Evolutionary conservation across 2,888 invertebrate species (phyloP).

Genomic region (Venustoraphidia nigricollis): DNA sequence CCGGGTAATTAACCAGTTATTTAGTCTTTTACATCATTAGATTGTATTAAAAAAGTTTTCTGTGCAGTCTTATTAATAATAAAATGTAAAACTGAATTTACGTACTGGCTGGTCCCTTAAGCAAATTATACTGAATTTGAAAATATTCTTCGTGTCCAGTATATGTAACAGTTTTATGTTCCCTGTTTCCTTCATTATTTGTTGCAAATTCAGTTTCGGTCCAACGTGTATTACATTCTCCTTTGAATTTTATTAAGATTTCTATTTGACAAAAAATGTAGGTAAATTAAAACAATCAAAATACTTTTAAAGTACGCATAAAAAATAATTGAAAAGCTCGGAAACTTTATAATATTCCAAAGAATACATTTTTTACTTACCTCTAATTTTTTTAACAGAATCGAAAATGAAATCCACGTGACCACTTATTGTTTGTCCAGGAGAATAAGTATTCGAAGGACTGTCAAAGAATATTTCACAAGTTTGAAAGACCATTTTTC

Average conservation of each 20-base stretch:
- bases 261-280: slow-evolving; percentile 32
- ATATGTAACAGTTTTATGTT: slow-evolving; percentile 40
- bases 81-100: neutral
- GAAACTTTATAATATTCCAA: too few species aligned
- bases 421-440: slow-evolving; percentile 38
- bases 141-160: slow-evolving; percentile 67
- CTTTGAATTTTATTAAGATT: slow-evolving; percentile 53
- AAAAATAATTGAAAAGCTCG: too few species aligned
- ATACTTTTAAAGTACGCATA: too few species aligned
- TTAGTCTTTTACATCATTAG: too few species aligned
- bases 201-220: slow-evolving; percentile 42
- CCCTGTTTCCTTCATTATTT: slow-evolving; percentile 46
- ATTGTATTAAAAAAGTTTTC: neutral
- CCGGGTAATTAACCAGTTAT: too few species aligned
- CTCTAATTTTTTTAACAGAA: slow-evolving; percentile 48
- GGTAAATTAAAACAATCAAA: too few species aligned
- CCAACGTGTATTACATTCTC: slow-evolving; percentile 62
- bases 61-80: neutral
- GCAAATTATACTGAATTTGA: slow-evolving; percentile 54
- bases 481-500: slow-evolving; percentile 54
- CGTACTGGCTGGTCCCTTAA: slow-evolving; percentile 50
- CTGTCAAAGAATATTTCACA: slow-evolving; percentile 61
- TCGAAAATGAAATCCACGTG: slow-evolving; percentile 30
- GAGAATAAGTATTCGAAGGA: slow-evolving; percentile 43
- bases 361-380: slow-evolving; percentile 33